Evolutionary conservation across 2,888 invertebrate genomes (phyloP).

Genomic region (Archips crataeganus): DNA sequence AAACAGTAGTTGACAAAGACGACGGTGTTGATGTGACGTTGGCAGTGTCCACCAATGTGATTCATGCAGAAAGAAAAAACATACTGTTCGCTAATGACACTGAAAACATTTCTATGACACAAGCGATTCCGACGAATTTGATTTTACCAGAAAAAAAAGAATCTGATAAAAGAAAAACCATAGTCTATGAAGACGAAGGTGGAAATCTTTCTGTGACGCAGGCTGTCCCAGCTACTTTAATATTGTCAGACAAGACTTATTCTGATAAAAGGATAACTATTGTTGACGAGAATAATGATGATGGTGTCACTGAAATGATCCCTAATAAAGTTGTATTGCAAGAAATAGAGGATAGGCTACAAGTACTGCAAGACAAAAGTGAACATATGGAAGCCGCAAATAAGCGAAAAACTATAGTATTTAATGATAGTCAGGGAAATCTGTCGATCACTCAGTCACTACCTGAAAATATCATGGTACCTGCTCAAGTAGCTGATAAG

Average conservation of each 20-base stretch:
- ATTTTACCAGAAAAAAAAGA: slow-evolving; percentile 8
- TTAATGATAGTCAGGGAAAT: slow-evolving; percentile 14
- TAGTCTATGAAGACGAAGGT: slow-evolving; percentile 45
- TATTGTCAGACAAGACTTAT: not conserved
- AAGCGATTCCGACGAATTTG: slow-evolving; percentile 47
- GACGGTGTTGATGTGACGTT: slow-evolving; percentile 2
- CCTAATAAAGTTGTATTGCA: slow-evolving; percentile 45
- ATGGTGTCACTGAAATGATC: slow-evolving; percentile 51
- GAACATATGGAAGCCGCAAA: slow-evolving; percentile 18
- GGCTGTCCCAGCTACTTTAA: slow-evolving; percentile 48
- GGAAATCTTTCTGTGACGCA: slow-evolving; percentile 53
- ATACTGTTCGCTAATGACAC: slow-evolving; percentile 47
- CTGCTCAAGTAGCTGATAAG: not conserved
- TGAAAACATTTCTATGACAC: slow-evolving; percentile 52
- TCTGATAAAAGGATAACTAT: slow-evolving; percentile 39
- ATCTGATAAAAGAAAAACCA: slow-evolving; percentile 45
- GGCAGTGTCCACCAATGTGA: slow-evolving; percentile 32
- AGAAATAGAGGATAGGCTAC: slow-evolving; percentile 42
- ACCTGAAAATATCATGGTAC: slow-evolving; percentile 7
- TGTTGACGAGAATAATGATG: slow-evolving; percentile 34
- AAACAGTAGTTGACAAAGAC: not conserved
- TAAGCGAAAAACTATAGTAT: slow-evolving; percentile 28
- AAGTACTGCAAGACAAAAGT: slow-evolving; percentile 23
- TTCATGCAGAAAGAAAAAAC: slow-evolving; percentile 45
- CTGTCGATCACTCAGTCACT: slow-evolving; percentile 5